A percentile compares a stretch with the other conserved stretches of the same genome.
Conservation (phyloP, 2,797 vertebrate species). For the Cyclopterus lumpus region DNA sequence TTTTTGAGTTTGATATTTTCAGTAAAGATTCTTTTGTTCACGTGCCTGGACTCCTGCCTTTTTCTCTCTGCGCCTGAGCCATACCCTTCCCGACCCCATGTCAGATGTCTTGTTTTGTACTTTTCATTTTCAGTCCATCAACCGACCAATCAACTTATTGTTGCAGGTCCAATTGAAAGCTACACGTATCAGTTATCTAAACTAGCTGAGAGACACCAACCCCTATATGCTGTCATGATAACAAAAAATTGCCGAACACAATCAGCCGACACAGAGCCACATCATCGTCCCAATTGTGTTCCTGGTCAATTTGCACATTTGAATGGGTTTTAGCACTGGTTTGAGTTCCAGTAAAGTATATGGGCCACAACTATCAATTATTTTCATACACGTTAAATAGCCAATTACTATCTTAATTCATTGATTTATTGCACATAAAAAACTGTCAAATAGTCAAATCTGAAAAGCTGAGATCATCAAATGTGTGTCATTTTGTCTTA, state of each 20-base stretch:
- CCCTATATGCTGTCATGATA: background rate
- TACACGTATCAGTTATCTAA: background rate
- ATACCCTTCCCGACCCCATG: too few species aligned
- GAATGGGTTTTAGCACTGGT: background rate
- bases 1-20: too few species aligned
- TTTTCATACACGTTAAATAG: background rate
- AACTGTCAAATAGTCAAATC: background rate
- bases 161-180: background rate
- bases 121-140: background rate
- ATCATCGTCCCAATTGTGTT: too few species aligned
- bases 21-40: too few species aligned
- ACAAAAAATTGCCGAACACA: background rate
- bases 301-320: background rate
- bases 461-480: background rate
- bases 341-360: background rate
- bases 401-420: background rate
- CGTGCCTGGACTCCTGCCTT: too few species aligned
- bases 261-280: background rate
- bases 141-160: background rate
- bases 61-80: too few species aligned
- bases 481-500: background rate
- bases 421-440: background rate
- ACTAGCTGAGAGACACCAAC: background rate
- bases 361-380: background rate
- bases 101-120: background rate